A percentile compares a stretch with the other conserved stretches of the same genome.
These are phyloP conservation scores for Smittia aterrima DNA, from an alignment of 2,888 invertebrate species.

Conservation along the genomic window DNA sequence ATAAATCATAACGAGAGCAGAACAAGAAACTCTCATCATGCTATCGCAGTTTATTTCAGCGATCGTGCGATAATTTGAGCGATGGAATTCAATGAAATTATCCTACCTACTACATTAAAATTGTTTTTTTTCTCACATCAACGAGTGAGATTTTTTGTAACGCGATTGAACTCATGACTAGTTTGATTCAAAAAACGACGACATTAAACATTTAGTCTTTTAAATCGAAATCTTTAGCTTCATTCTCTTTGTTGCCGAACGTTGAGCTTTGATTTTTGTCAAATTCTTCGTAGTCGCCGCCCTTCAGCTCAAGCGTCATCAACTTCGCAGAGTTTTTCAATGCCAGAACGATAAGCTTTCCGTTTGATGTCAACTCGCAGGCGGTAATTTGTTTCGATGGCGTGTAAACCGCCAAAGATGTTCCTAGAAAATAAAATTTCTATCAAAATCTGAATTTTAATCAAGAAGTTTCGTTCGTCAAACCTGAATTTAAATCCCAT, in stretches of 20 bases:
- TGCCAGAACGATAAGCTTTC: conserved; percentile 67
- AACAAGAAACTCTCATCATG: too few species aligned
- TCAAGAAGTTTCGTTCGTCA: conserved; percentile 43
- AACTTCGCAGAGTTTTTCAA: conserved; percentile 65
- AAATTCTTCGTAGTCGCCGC: conserved; percentile 45
- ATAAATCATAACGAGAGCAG: too few species aligned
- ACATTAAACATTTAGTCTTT: conserved; percentile 48
- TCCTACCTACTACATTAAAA: not conserved
- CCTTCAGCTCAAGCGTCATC: conserved; percentile 62
- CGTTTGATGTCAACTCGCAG: conserved; percentile 74
- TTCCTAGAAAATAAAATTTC: conserved; percentile 58
- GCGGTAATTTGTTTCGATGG: conserved; percentile 71
- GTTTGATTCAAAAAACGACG: not conserved
- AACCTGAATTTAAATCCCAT: conserved; percentile 81
- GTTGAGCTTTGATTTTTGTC: conserved; percentile 48
- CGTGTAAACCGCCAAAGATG: conserved; percentile 74
- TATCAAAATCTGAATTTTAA: conserved; percentile 5
- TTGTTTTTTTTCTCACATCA: too few species aligned
- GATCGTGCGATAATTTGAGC: not conserved
- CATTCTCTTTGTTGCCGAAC: conserved; percentile 60
- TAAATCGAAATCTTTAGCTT: conserved; percentile 61
- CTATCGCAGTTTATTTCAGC: too few species aligned
- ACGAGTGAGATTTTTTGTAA: too few species aligned
- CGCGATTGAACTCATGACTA: too few species aligned
- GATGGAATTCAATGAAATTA: too few species aligned